Evolutionary conservation across 2,797 vertebrate genomes (phyloP), one percentile per base, ranked within the genome.

Genomic region (Buphagus erythrorhynchus): DNA sequence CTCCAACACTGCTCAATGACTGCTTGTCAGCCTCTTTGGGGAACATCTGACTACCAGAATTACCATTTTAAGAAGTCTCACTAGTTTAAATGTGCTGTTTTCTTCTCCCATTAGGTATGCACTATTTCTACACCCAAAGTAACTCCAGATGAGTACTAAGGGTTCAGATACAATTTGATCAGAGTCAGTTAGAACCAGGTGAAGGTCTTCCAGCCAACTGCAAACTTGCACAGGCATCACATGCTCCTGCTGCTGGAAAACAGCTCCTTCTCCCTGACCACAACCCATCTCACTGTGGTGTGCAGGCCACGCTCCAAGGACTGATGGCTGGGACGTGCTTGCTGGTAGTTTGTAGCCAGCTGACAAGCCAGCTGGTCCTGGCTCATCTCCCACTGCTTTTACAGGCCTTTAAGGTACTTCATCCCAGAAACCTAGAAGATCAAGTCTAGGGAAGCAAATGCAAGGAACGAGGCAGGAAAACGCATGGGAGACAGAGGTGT

Each of bases 371-470:
- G 62, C 61, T 76, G 66, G 29, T 91, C 69, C 74, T 95, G 88
- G 93, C 91, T 94, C 73, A 86, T 67, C 83, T 94, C 76, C 85
- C 59, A 63, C 69, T 59, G 79, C 90, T 95, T 86, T 91, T 73
- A 87, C 25, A 79, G 73, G 91, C 52, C 80, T 88, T 74, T 92
- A 93, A 87, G 54, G 69, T 54, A 65, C 68, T 94, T 91, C 73
- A 71, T 90, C 48, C 62, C 71, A 95, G 86, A 95, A 93, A 76
- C 83, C 88, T 95, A 38, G 73, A 97, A 94, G 71, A 88, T 75
- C 88, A 94, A 95, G 59, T 67, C 69, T 63, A 88, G 72, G 95
- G 89, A 93, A 71, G 57, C 19, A 38, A 94, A 92, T 0, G 4
- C 36, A 88, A 61, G 90, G 66, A 58, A 89, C 88, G 46, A 95